These are phyloP conservation scores for Cyphomyrmex costatus DNA, from an alignment of 1,140 invertebrate genomes.

Conservation along the genomic window DNA sequence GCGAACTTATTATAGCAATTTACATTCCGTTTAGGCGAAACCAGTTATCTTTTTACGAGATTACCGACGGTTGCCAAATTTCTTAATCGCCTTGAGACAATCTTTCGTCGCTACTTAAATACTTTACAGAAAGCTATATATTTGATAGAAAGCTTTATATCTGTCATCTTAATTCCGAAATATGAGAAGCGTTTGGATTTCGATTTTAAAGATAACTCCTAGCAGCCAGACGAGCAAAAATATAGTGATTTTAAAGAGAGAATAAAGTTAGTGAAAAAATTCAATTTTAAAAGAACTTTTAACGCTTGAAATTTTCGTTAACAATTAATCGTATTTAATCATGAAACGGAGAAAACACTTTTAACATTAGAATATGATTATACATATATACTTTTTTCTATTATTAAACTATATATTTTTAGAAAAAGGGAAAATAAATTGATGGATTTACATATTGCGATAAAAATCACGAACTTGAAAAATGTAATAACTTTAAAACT, in stretches of 20 bases:
- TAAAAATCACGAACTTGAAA: too few relatives aligned
- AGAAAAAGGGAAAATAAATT: background rate
- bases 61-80: conserved; percentile 14
- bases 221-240: background rate
- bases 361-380: background rate
- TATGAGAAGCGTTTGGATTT: background rate
- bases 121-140: conserved; percentile 1
- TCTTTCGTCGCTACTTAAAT: background rate
- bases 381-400: background rate
- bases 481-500: too few relatives aligned
- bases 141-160: background rate
- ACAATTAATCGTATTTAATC: background rate
- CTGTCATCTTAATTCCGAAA: background rate
- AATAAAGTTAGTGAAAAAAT: background rate
- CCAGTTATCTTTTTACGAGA: background rate
- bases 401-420: background rate
- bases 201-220: background rate
- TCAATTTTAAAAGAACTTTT: background rate
- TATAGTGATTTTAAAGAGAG: background rate
- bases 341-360: background rate
- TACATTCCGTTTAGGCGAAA: conserved; percentile 22
- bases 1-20: background rate
- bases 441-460: background rate
- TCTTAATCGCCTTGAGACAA: conserved; percentile 11
- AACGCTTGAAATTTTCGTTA: background rate